Evolutionary conservation across 2,797 vertebrate species (phyloP), one percentile per base, ranked within the genome.

Genomic region (Luscinia luscinia): DNA sequence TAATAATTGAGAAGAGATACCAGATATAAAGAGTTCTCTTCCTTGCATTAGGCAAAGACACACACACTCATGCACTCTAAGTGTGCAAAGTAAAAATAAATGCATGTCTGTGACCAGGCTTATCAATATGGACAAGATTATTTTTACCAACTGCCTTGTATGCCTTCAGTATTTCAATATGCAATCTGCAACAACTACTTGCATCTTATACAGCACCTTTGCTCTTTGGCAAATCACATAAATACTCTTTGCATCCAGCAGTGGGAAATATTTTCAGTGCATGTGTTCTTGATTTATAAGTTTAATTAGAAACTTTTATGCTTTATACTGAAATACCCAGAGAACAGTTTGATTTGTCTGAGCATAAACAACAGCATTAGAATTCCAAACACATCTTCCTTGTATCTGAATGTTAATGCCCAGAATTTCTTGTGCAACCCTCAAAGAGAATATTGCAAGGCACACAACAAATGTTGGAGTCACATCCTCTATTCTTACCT

Each of bases 281-380:
- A 62, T 3, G 16, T 72, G 38, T 61, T 77, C 80, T 89, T 87
- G 69, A 91, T 95, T 93, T 86, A 76, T 78, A 91, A 52, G n/a
- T 72, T 94, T 90, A 95, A 95, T 96, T 96, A 95, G 75, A 87
- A 93, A 85, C 23, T 77, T 83, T 55, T 58, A 95, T 36, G 51
- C 32, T 83, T 87, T 83, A 51, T 72, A 72, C 62, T 55, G 73
- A 93, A 94, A 87, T 84, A 89, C 22, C 54, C 75, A 55, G 75
- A 95, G 64, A 91, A 80, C 36, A 83, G 43, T 77, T 86, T 72
- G 38, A 77, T 38, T 77, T 49, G 51, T 48, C 43, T 95, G 43
- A 93, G 40, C 49, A 40, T 70, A 96, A 85, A 85, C 68, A 87
- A 84, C 17, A 58, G 68, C 68, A 92, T 87, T 89, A 86, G 66